Base-by-base conservation (phyloP, 1,140 invertebrate species). In the Drusus annulatus region DNA sequence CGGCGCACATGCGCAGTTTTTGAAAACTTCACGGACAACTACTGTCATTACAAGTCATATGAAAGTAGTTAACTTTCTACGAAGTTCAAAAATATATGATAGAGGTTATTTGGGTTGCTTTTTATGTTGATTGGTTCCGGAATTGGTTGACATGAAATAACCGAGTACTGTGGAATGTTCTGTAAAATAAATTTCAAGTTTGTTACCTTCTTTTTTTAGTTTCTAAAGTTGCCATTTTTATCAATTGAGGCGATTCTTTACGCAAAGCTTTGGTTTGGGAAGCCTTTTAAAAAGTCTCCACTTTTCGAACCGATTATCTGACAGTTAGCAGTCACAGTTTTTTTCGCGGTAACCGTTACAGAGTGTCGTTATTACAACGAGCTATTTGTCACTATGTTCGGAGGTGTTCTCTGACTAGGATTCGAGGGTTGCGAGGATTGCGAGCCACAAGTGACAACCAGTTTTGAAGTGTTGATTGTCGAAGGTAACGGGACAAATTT, bases 331-430 rank as follows among this genome's bases (percentile, higher is more conserved):
- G 65, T 69, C 31, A 69, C 65, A 45, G 36, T 69, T 69, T 69
- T 69, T 69, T 69, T 69, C 65, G 21, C 17, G 19, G 28, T 50
- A 69, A 69, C 65, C 65, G 65, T 69, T 69, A 69, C 65, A 10
- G 65, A 19, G 23, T n/a, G 7, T 69, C 45, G 45, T 36, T 51
- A 36, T 69, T 36, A 28, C 3, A 50, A 65, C 51, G 65, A 19
- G 36, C 17, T 69, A 50, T 69, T 25, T 65, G 21, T 36, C 62
- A 13, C 62, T 28, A 15, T 60, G 62, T 31, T 25, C 62, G 16
- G 28, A 65, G 62, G 21, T 4, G 62, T n/a, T 36, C 21, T 31
- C 8, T 17, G 36, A 5, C 25, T 25, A 65, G 62, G 21, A 21
- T 65, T 31, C 25, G 62, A 31, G 62, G 62, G 62, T 25, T 36